Conservation (phyloP, 2,888 invertebrate genomes). For the Stenchaetothrips biformis region DNA sequence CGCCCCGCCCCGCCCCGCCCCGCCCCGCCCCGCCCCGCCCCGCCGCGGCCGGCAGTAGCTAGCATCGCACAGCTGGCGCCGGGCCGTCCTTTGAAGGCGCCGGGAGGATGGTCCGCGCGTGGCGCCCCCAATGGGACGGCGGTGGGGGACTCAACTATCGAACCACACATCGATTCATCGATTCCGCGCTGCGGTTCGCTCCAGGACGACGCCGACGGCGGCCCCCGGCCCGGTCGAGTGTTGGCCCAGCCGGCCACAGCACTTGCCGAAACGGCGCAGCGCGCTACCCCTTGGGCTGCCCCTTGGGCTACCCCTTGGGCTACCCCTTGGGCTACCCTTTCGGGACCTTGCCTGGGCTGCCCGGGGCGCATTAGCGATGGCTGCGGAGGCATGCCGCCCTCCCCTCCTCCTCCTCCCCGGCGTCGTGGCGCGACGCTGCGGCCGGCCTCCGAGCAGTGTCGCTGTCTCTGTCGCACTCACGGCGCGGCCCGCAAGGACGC, state of each 20-base stretch:
- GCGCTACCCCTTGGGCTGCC: too few relatives aligned
- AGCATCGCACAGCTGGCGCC: constrained; percentile 26
- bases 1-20: constrained; percentile 37
- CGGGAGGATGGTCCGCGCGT: neutral
- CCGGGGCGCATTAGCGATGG: neutral
- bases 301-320: too few relatives aligned
- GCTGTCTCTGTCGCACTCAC: too few relatives aligned
- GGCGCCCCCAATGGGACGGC: neutral
- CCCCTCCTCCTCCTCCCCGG: neutral
- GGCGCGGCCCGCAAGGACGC: neutral
- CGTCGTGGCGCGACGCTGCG: neutral
- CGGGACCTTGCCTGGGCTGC: neutral
- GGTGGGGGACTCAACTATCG: too few relatives aligned
- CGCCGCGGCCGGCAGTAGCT: constrained; percentile 36
- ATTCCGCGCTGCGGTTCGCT: too few relatives aligned
- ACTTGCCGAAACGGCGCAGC: too few relatives aligned
- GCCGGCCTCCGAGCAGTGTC: neutral
- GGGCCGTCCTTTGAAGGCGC: neutral
- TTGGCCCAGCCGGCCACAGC: too few relatives aligned
- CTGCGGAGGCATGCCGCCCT: neutral
- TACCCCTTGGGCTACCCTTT: too few relatives aligned
- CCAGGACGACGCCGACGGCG: too few relatives aligned
- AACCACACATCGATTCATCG: too few relatives aligned
- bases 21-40: constrained; percentile 34
- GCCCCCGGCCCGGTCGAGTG: too few relatives aligned